Evolutionary conservation across 2,797 vertebrate genomes (phyloP).

Genomic region (Nyctibius grandis): DNA sequence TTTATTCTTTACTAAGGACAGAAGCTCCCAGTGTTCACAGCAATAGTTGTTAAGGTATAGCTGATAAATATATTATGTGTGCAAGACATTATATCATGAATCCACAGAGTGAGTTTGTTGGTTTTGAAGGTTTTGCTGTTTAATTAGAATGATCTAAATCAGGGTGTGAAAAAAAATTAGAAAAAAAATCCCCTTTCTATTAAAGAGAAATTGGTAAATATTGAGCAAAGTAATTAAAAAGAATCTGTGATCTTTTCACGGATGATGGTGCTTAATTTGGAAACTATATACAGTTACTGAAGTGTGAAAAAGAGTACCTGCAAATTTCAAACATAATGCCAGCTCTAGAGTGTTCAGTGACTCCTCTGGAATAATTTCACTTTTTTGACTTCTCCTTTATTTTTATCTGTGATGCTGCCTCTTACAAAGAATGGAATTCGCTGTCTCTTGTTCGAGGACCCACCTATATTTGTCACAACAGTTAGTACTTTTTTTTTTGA

Average conservation of each 20-base stretch:
- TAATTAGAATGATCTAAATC: neutral
- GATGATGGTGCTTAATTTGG: neutral
- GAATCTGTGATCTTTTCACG: neutral
- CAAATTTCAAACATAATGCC: neutral
- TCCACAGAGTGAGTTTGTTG: neutral
- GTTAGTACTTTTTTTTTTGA: slow-evolving; percentile 44
- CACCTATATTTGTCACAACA: slow-evolving; percentile 47
- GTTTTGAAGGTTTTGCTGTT: neutral
- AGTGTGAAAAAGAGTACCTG: neutral
- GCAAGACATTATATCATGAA: neutral
- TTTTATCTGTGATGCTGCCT: neutral
- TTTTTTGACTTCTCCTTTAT: neutral
- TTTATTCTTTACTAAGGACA: neutral
- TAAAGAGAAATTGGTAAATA: neutral
- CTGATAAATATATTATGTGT: neutral
- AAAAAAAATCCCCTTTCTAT: neutral
- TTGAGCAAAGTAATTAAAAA: slow-evolving; percentile 10
- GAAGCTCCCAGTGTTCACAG: neutral
- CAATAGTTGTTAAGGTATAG: neutral
- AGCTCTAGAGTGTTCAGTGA: neutral
- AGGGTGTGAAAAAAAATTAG: neutral
- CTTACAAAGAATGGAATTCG: neutral
- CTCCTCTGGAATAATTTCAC: neutral
- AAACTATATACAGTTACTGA: neutral
- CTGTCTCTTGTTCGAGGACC: slow-evolving; percentile 16